Evolutionary conservation across 1,140 invertebrate species (phyloP), one percentile per base, ranked within the genome.

Genomic region (Brachionus manjavacas): DNA sequence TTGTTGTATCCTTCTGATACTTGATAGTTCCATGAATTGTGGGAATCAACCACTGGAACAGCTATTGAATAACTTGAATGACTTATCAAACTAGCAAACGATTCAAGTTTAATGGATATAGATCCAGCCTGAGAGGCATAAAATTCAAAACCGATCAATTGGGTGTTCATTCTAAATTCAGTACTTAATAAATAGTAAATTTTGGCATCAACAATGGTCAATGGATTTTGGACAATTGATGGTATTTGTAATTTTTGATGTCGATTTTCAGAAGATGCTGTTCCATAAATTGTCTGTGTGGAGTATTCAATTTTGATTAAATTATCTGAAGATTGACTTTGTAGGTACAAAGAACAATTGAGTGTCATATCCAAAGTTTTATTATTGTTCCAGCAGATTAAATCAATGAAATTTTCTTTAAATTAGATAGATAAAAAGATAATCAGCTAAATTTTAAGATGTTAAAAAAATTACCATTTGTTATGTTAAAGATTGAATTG

Each of bases 111-210:
- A 7, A 66, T 66, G 16, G 16, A 66, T 3, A 66, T 25, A 4
- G 25, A 14, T 31, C 68, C 68, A 35, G 25, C n/a, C 35, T 31
- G 14, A 31, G 68, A 70, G 12, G 31, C 68, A 14, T 70, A 70
- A 70, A 70, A 70, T 35, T 70, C 68, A 70, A 70, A 70, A 14
- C 68, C 68, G 41, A 70, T 70, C n/a, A 70, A 28, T 16, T 70
- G 14, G 8, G 28, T 31, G 31, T n/a, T 35, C 4, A 70, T 12
- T 70, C 35, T 70, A 16, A 70, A 70, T 8, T 28, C 25, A 70
- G 9, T 39, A 16, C 31, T 70, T 35, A 70, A 31, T 16, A 70
- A 70, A 70, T 70, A 70, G 31, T 70, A 70, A 3, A 66, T n/a
- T 25, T 66, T 25, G 28, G 60, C 3, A 31, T 9, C 25, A 66